phyloP scores from a whole-genome alignment of 2,113 vertebrate genomes.

The Spheniscus mendiculus region DNA sequence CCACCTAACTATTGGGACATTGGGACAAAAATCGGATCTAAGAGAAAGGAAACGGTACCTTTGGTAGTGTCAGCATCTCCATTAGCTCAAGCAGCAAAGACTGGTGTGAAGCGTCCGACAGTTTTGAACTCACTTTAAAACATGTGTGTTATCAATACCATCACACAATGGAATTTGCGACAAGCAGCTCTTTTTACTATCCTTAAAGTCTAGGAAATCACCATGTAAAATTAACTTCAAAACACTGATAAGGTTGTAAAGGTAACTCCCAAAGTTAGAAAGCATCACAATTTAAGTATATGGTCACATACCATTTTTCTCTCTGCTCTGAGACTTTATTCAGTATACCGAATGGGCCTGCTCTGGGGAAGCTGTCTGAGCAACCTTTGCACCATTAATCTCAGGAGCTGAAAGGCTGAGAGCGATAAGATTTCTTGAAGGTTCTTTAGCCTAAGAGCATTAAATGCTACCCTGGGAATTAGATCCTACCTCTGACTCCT shows the following conservation, averaged over 20 bases:
- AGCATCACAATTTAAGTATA: background rate
- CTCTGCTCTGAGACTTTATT: background rate
- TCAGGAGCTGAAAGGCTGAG: background rate
- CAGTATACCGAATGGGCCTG: rapidly evolving
- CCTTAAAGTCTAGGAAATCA: background rate
- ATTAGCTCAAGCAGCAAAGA: background rate
- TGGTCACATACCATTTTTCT: background rate
- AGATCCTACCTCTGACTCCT: background rate
- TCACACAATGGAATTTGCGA: background rate
- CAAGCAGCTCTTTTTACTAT: background rate
- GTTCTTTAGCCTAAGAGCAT: constrained; percentile 26
- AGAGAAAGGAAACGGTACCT: background rate
- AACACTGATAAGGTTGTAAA: background rate
- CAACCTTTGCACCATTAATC: background rate
- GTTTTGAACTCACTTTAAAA: background rate
- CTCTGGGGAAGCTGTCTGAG: background rate
- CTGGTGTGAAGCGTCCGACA: background rate
- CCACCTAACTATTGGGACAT: background rate
- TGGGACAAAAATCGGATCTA: background rate
- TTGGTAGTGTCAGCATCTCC: background rate
- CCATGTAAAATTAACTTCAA: background rate
- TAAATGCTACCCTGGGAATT: background rate
- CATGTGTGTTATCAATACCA: background rate
- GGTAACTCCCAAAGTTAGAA: background rate
- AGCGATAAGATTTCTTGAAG: background rate